phyloP scores from a whole-genome alignment of 2,797 vertebrate genomes.

The Premnoplex brunnescens region DNA sequence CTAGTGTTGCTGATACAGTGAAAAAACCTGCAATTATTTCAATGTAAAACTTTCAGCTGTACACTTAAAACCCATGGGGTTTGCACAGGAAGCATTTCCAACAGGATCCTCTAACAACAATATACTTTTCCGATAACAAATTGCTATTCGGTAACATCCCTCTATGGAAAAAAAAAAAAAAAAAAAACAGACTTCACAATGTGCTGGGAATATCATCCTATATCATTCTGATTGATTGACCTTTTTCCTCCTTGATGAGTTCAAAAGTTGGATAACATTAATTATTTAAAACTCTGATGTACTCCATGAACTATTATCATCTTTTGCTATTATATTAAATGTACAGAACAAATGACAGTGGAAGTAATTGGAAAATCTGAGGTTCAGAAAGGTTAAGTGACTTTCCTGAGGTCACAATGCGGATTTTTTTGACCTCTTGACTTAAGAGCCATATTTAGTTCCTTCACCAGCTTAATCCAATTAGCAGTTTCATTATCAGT shows the following conservation, averaged over 20 bases:
- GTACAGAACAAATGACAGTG: background rate
- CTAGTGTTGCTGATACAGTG: background rate
- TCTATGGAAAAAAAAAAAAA: background rate
- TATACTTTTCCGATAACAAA: background rate
- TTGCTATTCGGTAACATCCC: background rate
- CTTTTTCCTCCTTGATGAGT: background rate
- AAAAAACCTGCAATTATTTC: background rate
- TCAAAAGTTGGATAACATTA: background rate
- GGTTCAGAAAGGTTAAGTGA: background rate
- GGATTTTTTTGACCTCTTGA: background rate
- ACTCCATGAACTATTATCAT: background rate
- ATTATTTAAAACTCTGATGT: background rate
- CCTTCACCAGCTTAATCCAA: background rate
- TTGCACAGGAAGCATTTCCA: background rate
- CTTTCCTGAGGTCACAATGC: background rate
- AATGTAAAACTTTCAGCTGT: background rate
- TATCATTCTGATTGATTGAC: background rate
- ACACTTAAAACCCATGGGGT: rapidly evolving
- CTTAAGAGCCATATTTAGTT: background rate
- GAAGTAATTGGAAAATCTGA: slow-evolving; percentile 8
- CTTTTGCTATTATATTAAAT: background rate
- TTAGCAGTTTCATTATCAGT: background rate
- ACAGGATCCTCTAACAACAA: background rate
- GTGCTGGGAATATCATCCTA: background rate
- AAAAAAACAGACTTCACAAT: background rate